Evolutionary conservation across 2,888 invertebrate species (phyloP).

Genomic region (Spodoptera picta): DNA sequence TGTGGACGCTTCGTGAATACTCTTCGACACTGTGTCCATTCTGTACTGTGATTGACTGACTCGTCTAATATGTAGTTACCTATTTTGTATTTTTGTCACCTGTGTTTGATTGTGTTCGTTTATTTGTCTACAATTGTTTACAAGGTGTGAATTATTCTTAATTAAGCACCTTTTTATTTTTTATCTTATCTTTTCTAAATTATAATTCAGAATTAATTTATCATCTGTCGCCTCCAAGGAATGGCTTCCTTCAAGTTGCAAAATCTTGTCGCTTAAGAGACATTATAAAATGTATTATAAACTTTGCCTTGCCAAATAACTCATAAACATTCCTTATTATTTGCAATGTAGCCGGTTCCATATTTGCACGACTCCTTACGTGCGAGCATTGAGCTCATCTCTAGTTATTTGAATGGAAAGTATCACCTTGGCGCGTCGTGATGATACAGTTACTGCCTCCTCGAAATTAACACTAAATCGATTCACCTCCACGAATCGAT

Average conservation of each 20-base stretch:
- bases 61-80: neutral
- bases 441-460: constrained; percentile 34
- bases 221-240: no score
- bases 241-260: no score
- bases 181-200: no score
- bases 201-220: no score
- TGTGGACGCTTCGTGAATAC: constrained; percentile 38
- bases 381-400: constrained; percentile 19
- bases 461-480: no score
- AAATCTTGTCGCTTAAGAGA: no score
- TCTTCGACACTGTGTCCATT: constrained; percentile 17
- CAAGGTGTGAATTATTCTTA: no score
- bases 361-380: constrained; percentile 23
- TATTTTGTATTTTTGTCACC: neutral
- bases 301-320: constrained; percentile 4
- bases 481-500: no score
- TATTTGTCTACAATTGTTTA: no score
- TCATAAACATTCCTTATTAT: neutral
- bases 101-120: no score
- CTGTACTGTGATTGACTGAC: constrained; percentile 13
- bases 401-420: constrained; percentile 45
- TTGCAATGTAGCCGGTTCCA: neutral
- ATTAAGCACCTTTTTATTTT: no score
- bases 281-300: neutral
- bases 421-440: constrained; percentile 49